Evolutionary conservation across 2,888 invertebrate genomes (phyloP).

Genomic region (Mesorhabditis belari): DNA sequence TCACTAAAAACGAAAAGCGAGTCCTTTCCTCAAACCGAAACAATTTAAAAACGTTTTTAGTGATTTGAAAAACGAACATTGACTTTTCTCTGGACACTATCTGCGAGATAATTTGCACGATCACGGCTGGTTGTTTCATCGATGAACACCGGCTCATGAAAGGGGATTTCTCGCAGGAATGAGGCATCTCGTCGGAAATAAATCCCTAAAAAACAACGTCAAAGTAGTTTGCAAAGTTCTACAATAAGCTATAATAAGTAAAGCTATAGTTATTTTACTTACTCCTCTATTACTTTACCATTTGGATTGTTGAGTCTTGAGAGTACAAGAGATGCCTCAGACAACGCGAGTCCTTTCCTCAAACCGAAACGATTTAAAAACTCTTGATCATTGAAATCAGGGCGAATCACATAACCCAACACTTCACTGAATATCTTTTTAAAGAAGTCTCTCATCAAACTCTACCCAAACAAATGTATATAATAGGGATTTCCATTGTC

Average conservation of each 20-base stretch:
- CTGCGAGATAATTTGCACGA: slow-evolving; percentile 17
- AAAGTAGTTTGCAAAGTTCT: too few relatives aligned
- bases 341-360: slow-evolving; percentile 7
- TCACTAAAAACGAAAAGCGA: too few relatives aligned
- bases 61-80: slow-evolving; percentile 3
- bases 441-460: not conserved
- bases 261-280: too few relatives aligned
- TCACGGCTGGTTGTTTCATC: slow-evolving; percentile 17
- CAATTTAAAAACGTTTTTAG: slow-evolving; percentile 13
- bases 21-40: slow-evolving; percentile 11
- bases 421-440: not conserved
- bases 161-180: slow-evolving; percentile 23
- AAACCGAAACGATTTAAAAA: slow-evolving; percentile 16
- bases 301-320: slow-evolving; percentile 8
- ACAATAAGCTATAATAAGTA: too few relatives aligned
- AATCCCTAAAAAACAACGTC: slow-evolving; percentile 12
- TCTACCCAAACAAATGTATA: not conserved
- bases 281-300: too few relatives aligned
- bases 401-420: not conserved
- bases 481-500: not conserved
- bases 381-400: slow-evolving; percentile 13
- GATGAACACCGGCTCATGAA: slow-evolving; percentile 25
- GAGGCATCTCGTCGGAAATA: slow-evolving; percentile 20
- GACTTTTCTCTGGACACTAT: slow-evolving; percentile 11
- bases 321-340: slow-evolving; percentile 7